Base-by-base conservation (phyloP, 2,888 invertebrate species). In the Trypoxylon attenuatum region DNA sequence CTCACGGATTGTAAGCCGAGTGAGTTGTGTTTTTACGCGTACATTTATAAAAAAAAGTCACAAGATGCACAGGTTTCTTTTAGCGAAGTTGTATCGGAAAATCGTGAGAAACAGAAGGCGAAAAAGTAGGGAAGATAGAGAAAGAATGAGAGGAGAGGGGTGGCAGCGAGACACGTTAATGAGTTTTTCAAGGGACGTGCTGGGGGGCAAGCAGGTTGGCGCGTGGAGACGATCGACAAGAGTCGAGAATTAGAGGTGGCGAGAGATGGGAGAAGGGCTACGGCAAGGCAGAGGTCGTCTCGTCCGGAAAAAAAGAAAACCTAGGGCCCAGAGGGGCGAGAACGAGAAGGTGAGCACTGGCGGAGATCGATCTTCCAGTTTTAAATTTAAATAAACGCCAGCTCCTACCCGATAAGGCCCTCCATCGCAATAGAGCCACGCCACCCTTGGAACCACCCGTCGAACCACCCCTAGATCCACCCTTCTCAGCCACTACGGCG, bases 321-420 rank as follows among this genome's bases (percentile, higher is more conserved):
- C 25, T 19, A 3, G 1, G 51, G 25, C 16, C 33, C 46, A 50
- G 22, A 6, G 6, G 22, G 39, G 21, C 15, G 21, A 10, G 4
- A 27, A 13, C 6, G 38, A n/a, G 6, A 10, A 33, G 38, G 54
- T 18, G 16, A 50, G 55, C 51, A 22, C 29, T 18, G 63, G 63
- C 65, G 62, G 55, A 78, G 83, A 84, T 83, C 83, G 82, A 84
- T 84, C 77, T 73, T 58, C 73, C 76, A 78, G 78, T 79, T 79
- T 84, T 81, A 83, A 85, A 85, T 85, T 85, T 84, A 84, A 85
- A 85, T 84, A 85, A 85, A 84, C 76, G 83, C 77, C 80, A 77
- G 73, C 76, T 73, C 73, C 72, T 78, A 73, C 71, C 72, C 76
- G 81, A 83, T 81, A 81, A 83, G 78, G 73, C 72, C 52, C 62